Evolutionary conservation across 1,140 invertebrate species (phyloP).

Genomic region (Brachionus sp.): DNA sequence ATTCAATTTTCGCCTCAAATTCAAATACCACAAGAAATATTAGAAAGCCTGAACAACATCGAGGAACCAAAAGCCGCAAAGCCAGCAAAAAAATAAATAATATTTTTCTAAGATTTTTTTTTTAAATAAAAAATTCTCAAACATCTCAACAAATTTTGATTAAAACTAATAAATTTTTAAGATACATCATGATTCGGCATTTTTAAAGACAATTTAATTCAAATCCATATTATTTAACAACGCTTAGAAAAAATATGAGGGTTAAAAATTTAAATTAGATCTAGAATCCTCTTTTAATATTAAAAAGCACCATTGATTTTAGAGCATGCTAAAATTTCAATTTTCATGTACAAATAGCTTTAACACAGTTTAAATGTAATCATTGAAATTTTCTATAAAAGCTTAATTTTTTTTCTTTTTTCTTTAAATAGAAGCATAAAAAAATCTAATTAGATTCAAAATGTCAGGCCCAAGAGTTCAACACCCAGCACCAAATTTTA

Average conservation of each 20-base stretch:
- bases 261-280: neutral
- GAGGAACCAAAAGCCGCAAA: constrained; percentile 15
- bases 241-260: neutral
- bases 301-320: neutral
- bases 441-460: neutral
- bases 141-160: neutral
- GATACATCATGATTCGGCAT: neutral
- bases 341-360: neutral
- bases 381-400: neutral
- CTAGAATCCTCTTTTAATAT: neutral
- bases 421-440: neutral
- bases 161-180: neutral
- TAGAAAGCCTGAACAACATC: neutral
- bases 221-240: neutral
- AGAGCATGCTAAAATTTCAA: neutral
- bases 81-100: neutral
- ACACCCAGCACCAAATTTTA: constrained; percentile 68
- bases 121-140: no score
- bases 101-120: neutral
- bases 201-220: neutral
- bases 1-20: neutral
- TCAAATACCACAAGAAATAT: neutral
- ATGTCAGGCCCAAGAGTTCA: constrained; percentile 39
- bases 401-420: neutral
- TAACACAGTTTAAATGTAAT: neutral